Evolutionary conservation across 1,140 invertebrate genomes (phyloP).

Genomic region (Dendrolimus kikuchii): DNA sequence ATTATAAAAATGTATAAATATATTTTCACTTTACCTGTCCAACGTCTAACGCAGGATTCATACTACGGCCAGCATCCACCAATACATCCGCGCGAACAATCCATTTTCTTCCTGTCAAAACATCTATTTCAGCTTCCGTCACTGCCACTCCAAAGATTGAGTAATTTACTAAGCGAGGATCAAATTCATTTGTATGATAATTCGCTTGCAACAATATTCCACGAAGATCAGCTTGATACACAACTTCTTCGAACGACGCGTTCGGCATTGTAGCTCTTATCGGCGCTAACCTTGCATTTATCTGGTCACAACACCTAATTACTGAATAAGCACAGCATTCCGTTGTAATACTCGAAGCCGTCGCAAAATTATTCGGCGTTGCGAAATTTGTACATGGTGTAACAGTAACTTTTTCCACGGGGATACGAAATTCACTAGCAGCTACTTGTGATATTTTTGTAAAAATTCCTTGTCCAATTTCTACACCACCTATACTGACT

Average conservation of each 20-base stretch:
- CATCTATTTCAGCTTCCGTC: slow-evolving; percentile 24
- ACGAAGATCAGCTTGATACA: slow-evolving; percentile 64
- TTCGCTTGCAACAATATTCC: slow-evolving; percentile 25
- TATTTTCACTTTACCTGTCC: slow-evolving; percentile 74
- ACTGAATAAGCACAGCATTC: slow-evolving; percentile 59
- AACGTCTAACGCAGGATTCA: slow-evolving; percentile 83
- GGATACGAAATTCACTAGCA: slow-evolving; percentile 20
- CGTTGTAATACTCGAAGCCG: slow-evolving; percentile 23
- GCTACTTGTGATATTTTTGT: slow-evolving; percentile 25
- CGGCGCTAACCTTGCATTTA: slow-evolving; percentile 76
- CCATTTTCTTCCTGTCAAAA: slow-evolving; percentile 26
- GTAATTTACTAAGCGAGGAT: slow-evolving; percentile 19
- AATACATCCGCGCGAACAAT: slow-evolving; percentile 71
- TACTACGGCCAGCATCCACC: slow-evolving; percentile 80
- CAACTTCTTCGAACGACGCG: slow-evolving; percentile 76
- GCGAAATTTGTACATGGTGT: slow-evolving; percentile 15
- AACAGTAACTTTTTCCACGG: slow-evolving; percentile 19
- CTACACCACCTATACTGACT: slow-evolving; percentile 78
- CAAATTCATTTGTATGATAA: slow-evolving; percentile 18
- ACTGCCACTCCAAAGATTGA: slow-evolving; percentile 20
- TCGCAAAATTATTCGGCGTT: slow-evolving; percentile 21
- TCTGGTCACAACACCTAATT: slow-evolving; percentile 75
- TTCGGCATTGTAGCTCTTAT: slow-evolving; percentile 73
- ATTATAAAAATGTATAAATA: slow-evolving; percentile 1
- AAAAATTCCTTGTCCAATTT: slow-evolving; percentile 80